These are phyloP conservation scores for Paracentrotus lividus DNA, from an alignment of 53 echinoderm and acorn worm genomes.

Conservation along the genomic window DNA sequence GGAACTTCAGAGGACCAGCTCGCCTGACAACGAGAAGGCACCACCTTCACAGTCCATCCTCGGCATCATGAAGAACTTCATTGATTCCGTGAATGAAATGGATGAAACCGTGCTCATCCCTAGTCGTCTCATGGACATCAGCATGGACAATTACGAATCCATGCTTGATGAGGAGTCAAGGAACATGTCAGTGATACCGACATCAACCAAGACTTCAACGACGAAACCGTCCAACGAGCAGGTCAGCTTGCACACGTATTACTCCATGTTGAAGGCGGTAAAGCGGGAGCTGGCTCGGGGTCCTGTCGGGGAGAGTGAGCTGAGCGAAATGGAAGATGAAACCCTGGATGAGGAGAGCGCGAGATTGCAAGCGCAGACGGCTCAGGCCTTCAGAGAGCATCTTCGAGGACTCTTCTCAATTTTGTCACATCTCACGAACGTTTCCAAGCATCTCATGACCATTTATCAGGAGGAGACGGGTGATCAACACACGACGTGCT, in stretches of 20 bases:
- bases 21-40: constrained; percentile 76
- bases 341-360: constrained; percentile 58
- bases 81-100: constrained; percentile 98
- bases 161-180: neutral
- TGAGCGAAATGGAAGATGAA: constrained; percentile 48
- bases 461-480: constrained; percentile 92
- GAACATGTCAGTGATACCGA: constrained; percentile 55
- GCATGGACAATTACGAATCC: constrained; percentile 60
- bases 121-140: constrained; percentile 94
- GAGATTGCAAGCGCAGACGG: constrained; percentile 81
- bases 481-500: constrained; percentile 86
- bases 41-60: constrained; percentile 84
- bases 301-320: constrained; percentile 62
- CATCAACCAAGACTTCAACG: neutral
- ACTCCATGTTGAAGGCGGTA: constrained; percentile 93
- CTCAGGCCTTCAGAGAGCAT: constrained; percentile 90
- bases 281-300: constrained; percentile 93
- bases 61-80: constrained; percentile 95
- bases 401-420: constrained; percentile 86
- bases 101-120: constrained; percentile 98
- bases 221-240: neutral
- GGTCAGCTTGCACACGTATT: constrained; percentile 87
- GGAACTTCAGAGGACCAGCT: constrained; percentile 74
- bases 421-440: constrained; percentile 88
- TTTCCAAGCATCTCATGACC: constrained; percentile 85